Evolutionary conservation across 2,888 invertebrate species (phyloP), one percentile per base, ranked within the genome.

Genomic region (Cheiracanthium punctorium): DNA sequence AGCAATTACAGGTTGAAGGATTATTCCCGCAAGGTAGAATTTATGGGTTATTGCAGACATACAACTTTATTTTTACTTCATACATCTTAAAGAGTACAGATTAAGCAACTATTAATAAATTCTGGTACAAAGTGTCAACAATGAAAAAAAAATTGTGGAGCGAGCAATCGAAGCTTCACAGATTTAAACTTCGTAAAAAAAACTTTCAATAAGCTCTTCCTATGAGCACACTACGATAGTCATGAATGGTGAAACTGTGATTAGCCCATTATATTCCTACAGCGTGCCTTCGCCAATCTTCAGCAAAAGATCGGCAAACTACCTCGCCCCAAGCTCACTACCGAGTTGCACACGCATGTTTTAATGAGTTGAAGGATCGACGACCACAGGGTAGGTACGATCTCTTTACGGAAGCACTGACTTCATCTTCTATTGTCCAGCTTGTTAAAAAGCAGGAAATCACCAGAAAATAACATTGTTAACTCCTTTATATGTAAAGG

Each of bases 351-450:
- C 85, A 10, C 82, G 85, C 89, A 89, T 82, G 69, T 89, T 89
- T 17, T 80, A 8, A 24, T 70, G 0, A 89, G 17, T 12, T 0
- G 88, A 28, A 29, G n/a, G n/a, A 89, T 87, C 32, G 58, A 41
- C 14, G 48, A 14, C 90, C 90, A 90, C n/a, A n/a, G n/a, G n/a
- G n/a, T 17, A 90, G 20, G 41, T 37, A 69, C 8, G 89, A 90
- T n/a, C 43, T 17, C 75, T 90, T 90, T 0, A 91, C 0, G 28
- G 30, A 71, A 10, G 71, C 71, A 17, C 41, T 71, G 0, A 71
- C 20, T 8, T 71, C 71, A 37, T 71, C 37, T 0, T 37, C 8
- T 2, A 0, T n/a, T 10, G 71, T 71, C 0, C 20, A 0, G 1
- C 71, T 29, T 1, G 41, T 4, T n/a, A 71, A 41, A 4, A 73